Percentiles rank a stretch among this genome's conserved stretches.
Conservation (phyloP, 2,113 vertebrate species). For the Otolemur garnettii region DNA sequence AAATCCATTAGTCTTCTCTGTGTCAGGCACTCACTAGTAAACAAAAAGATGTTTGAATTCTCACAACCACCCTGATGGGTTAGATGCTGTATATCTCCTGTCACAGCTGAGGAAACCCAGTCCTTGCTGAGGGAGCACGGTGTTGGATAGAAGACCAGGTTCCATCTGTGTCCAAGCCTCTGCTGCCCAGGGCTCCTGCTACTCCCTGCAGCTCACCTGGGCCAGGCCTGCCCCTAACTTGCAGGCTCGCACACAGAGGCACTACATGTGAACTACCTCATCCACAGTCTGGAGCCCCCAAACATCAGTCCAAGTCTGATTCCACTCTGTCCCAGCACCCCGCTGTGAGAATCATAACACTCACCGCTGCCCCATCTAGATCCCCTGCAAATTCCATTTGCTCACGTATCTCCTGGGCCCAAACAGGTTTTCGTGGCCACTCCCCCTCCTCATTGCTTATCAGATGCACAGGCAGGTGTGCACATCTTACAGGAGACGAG, state of each 20-base stretch:
- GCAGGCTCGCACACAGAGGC: not conserved
- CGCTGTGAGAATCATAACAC: not conserved
- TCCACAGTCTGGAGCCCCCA: not conserved
- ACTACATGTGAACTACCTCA: not conserved
- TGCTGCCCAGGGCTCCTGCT: not conserved
- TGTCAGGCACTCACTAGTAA: not conserved
- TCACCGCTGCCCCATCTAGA: accelerated
- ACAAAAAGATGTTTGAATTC: accelerated
- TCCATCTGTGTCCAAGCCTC: not conserved
- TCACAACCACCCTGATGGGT: accelerated
- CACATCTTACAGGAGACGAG: accelerated
- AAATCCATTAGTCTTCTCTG: not conserved
- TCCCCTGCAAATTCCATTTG: accelerated
- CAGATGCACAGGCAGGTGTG: accelerated
- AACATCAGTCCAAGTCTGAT: too few species aligned
- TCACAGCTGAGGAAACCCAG: not conserved
- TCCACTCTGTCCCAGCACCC: accelerated
- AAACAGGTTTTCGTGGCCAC: accelerated
- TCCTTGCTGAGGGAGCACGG: not conserved
- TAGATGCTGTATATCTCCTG: accelerated
- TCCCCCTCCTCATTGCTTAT: not conserved
- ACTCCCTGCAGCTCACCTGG: not conserved
- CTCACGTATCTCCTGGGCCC: accelerated
- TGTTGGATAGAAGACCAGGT: not conserved
- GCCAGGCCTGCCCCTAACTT: accelerated